Base-by-base conservation (phyloP, 2,888 invertebrate genomes). In the Thera britannica region DNA sequence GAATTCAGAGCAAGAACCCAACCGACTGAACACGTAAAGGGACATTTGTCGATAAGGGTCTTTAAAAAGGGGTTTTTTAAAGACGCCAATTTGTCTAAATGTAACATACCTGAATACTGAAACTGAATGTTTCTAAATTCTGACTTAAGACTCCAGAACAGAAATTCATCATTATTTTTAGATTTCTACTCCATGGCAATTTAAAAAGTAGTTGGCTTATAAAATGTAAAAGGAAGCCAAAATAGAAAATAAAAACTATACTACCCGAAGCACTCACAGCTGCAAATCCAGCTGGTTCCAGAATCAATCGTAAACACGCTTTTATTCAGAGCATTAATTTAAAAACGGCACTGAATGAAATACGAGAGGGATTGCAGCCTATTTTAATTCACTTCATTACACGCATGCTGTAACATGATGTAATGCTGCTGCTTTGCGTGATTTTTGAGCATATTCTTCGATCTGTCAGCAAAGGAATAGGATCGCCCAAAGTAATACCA, bases 281-380 rank as follows among this genome's bases (percentile, higher is more conserved):
- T 74, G 72, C 67, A 41, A 62, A 66, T 64, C 62, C 70, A 67
- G 64, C 65, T 73, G 70, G 64, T 68, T 52, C 58, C 62, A 62
- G 67, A 70, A 65, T 69, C 62, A 67, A 69, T 67, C 65, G 68
- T 58, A 66, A 64, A 58, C 58, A 65, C 62, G 62, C 51, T 70
- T 65, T 64, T 65, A 61, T 58, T 49, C 41, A 23, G 49, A 57
- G 38, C 58, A 64, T 68, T 68, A 54, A 59, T 68, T 65, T 67
- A 66, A 70, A 65, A 72, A 72, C 52, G 64, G 51, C 46, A 54
- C 8, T 44, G 63, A 62, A 58, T 44, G 63, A 62, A 58, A 55
- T 58, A 46, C 41, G 65, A 64, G 12, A 38, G 23, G 46, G 55
- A 56, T 52, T 63, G 64, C 56, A 64, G 52, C 57, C 12, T 11